A percentile compares a stretch with the other conserved stretches of the same genome.
Conservation (phyloP, 2,797 vertebrate species). For the Chiroxiphia lanceolata region DNA sequence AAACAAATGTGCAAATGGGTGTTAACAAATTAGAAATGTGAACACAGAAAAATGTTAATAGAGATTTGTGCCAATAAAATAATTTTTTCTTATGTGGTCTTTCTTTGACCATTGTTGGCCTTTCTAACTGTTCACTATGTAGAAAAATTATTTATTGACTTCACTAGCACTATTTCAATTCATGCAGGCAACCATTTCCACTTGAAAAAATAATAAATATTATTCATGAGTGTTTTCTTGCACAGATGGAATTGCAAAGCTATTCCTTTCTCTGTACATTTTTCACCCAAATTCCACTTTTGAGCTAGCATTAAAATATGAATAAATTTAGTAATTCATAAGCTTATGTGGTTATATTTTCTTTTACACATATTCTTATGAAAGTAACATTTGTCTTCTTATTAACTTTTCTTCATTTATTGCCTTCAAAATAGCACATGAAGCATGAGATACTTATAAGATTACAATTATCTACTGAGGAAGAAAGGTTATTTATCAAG, state of each 20-base stretch:
- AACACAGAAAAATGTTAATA: neutral
- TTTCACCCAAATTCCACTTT: neutral
- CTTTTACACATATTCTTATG: neutral
- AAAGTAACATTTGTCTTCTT: neutral
- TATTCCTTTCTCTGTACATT: neutral
- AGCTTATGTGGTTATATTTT: neutral
- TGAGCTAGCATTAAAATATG: neutral
- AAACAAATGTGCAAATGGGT: neutral
- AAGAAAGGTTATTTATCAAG: neutral
- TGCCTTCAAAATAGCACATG: neutral
- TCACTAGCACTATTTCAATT: neutral
- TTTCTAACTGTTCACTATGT: neutral
- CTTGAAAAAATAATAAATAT: neutral
- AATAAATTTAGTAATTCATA: neutral
- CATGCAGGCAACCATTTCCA: neutral
- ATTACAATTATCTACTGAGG: neutral
- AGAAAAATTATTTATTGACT: neutral
- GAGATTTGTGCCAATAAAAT: neutral
- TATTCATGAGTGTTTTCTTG: neutral
- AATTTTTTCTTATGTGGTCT: neutral
- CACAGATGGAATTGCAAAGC: neutral
- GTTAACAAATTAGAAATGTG: neutral
- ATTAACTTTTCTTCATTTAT: slow-evolving; percentile 17
- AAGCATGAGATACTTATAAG: neutral
- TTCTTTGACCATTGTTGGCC: neutral